A percentile compares a stretch with the other conserved stretches of the same genome.
Conservation (phyloP, 2,113 vertebrate species). For the Notechis scutatus region DNA sequence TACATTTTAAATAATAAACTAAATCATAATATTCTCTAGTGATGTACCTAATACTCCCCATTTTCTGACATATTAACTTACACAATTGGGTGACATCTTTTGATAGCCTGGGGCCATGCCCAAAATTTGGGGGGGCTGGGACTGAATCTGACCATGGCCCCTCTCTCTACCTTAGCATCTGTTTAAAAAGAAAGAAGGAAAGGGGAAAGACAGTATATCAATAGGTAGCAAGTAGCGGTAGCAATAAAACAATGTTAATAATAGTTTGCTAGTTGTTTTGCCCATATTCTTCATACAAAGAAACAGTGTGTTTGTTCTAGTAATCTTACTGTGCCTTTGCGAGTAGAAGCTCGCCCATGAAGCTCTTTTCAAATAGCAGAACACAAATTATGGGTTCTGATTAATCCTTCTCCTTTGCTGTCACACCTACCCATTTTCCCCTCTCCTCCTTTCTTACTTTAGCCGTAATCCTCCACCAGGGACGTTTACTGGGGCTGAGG, state of each 20-base stretch:
- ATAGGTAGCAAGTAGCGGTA: neutral
- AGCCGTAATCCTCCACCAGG: conserved; percentile 87
- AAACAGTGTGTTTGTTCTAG: conserved; percentile 39
- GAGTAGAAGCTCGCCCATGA: conserved; percentile 44
- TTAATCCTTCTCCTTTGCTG: conserved; percentile 74
- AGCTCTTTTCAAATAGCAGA: conserved; percentile 60
- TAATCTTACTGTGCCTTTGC: conserved; percentile 35
- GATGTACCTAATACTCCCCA: neutral
- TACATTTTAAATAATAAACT: neutral
- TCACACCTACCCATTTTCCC: conserved; percentile 77
- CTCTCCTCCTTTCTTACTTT: conserved; percentile 81
- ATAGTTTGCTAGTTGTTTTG: conserved; percentile 8
- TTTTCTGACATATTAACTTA: neutral
- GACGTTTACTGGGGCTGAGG: conserved; percentile 86
- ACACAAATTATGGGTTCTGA: conserved; percentile 62
- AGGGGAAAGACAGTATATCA: conserved; percentile 38
- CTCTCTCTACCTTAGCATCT: conserved; percentile 12
- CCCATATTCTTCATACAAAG: conserved; percentile 16
- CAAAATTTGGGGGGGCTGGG: neutral
- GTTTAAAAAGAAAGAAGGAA: conserved; percentile 54
- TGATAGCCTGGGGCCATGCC: neutral
- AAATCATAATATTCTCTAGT: neutral
- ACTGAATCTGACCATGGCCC: neutral
- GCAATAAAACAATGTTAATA: neutral
- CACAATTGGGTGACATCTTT: neutral